A percentile compares a stretch with the other conserved stretches of the same genome.
These are phyloP conservation scores for Condylura cristata DNA, from an alignment of 2,113 vertebrate genomes.

Conservation along the genomic window DNA sequence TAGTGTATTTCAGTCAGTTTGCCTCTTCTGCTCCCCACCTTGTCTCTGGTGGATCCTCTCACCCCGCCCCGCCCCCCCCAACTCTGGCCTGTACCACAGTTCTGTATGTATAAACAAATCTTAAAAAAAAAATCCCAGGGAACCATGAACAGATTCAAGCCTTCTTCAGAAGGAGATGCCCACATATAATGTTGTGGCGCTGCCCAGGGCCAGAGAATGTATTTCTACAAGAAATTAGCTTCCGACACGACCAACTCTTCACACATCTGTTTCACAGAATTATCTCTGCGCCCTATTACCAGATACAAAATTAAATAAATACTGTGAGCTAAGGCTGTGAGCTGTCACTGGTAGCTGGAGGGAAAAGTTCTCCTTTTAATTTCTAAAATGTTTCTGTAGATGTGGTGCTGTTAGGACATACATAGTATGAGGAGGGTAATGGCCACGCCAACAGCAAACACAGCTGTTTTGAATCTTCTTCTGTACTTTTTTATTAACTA, in stretches of 20 bases:
- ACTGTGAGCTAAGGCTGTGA: not conserved
- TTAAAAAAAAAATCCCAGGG: not conserved
- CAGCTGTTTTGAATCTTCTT: constrained; percentile 47
- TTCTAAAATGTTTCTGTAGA: constrained; percentile 37
- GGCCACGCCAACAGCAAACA: constrained; percentile 51
- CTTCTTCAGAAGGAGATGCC: not conserved
- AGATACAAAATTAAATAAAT: constrained; percentile 14
- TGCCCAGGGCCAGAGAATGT: not conserved
- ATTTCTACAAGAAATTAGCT: constrained; percentile 21
- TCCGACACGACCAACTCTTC: constrained; percentile 22
- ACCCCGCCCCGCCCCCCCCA: no score
- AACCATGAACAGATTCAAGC: not conserved
- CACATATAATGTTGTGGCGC: not conserved
- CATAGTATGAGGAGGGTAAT: not conserved
- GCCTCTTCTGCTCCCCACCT: no score
- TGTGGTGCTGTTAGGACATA: not conserved
- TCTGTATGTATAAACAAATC: no score
- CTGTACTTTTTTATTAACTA: constrained; percentile 48
- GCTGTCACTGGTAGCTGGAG: not conserved
- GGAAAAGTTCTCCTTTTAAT: constrained; percentile 38
- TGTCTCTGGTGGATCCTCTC: no score
- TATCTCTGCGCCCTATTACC: not conserved
- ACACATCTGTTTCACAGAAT: constrained; percentile 16
- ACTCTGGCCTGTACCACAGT: no score
- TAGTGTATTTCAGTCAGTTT: no score